A percentile compares a stretch with the other conserved stretches of the same genome.
Evolutionary conservation across 2,797 vertebrate genomes (phyloP).

Genomic region (Syngnathus acus): DNA sequence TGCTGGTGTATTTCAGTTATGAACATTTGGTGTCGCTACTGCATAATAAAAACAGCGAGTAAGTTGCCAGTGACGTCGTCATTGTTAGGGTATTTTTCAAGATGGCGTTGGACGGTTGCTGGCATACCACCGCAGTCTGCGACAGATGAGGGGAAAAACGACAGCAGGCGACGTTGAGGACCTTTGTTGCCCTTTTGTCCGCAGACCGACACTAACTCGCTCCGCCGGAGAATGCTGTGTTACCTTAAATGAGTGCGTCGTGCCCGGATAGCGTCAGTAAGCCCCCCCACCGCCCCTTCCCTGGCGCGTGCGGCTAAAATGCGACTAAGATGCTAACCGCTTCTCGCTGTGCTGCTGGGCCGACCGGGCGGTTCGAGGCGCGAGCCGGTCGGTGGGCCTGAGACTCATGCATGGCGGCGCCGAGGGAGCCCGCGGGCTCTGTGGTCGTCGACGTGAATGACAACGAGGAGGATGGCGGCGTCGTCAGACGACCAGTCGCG

Average conservation of each 20-base stretch:
- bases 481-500: background rate
- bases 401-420: slow-evolving; percentile 60
- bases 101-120: slow-evolving; percentile 58
- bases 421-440: slow-evolving; percentile 33
- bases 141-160: slow-evolving; percentile 8
- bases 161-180: background rate
- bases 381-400: slow-evolving; percentile 26
- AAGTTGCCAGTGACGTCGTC: slow-evolving; percentile 59
- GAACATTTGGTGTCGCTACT: slow-evolving; percentile 6
- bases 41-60: slow-evolving; percentile 18
- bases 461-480: slow-evolving; percentile 30
- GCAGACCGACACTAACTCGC: background rate
- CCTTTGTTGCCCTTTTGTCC: background rate
- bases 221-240: background rate
- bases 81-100: slow-evolving; percentile 60
- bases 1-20: slow-evolving; percentile 27
- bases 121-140: slow-evolving; percentile 26
- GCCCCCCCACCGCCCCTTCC: background rate
- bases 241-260: background rate
- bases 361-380: slow-evolving; percentile 26
- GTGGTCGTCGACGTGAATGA: slow-evolving; percentile 58
- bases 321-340: slow-evolving; percentile 49
- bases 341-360: slow-evolving; percentile 36
- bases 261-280: slow-evolving; percentile 14
- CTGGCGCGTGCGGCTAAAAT: background rate